These are phyloP conservation scores for Rhamnusium bicolor DNA, from an alignment of 2,888 invertebrate species.

Conservation along the genomic window DNA sequence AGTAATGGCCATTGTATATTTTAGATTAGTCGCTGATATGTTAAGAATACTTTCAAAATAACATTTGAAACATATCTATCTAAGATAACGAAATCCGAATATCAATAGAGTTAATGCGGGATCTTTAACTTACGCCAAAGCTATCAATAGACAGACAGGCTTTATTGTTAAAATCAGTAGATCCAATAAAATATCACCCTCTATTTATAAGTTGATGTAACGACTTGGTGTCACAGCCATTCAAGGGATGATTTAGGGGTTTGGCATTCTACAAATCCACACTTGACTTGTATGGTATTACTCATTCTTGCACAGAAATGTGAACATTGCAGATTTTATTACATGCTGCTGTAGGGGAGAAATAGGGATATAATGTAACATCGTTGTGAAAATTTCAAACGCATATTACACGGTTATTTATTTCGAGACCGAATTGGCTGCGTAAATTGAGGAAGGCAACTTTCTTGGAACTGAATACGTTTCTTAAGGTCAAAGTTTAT, in stretches of 20 bases:
- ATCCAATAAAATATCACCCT: conserved; percentile 35
- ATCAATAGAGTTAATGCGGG: conserved; percentile 12
- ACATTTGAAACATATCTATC: conserved; percentile 1
- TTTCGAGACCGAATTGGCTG: conserved; percentile 31
- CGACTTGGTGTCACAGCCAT: conserved; percentile 35
- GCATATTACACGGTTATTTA: conserved; percentile 39
- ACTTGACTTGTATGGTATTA: conserved; percentile 41
- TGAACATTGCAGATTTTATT: conserved; percentile 41
- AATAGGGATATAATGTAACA: conserved; percentile 33
- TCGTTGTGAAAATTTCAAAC: conserved; percentile 40
- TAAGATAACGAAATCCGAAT: conserved; percentile 8
- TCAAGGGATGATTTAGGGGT: conserved; percentile 39
- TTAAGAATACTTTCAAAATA: not conserved
- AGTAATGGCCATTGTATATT: no score
- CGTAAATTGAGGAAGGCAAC: conserved; percentile 31
- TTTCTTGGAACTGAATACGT: conserved; percentile 27
- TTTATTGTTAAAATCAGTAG: conserved; percentile 33
- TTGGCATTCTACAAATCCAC: conserved; percentile 43
- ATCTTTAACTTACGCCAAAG: conserved; percentile 4
- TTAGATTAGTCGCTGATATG: no score
- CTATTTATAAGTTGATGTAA: conserved; percentile 38
- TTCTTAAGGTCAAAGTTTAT: conserved; percentile 9
- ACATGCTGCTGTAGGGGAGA: conserved; percentile 17
- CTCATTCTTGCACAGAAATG: conserved; percentile 36
- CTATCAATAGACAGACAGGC: conserved; percentile 30